phyloP scores from a whole-genome alignment of 2,797 vertebrate genomes.

The Amniataba percoides region DNA sequence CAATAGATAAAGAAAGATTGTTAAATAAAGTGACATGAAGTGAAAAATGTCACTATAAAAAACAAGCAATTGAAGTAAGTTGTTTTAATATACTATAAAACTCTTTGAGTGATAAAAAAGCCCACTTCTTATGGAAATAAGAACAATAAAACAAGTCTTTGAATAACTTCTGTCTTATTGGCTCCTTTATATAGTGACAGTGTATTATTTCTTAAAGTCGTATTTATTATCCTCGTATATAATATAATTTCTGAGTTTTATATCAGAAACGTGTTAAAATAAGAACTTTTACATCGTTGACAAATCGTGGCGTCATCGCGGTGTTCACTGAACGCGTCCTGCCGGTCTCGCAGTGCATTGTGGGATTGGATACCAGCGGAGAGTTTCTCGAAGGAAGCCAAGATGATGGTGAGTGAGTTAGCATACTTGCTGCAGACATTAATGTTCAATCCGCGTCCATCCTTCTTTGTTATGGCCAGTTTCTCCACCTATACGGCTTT shows the following conservation, averaged over 20 bases:
- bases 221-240: background rate
- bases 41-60: background rate
- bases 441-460: conserved; percentile 70
- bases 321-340: conserved; percentile 59
- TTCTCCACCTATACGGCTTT: no score
- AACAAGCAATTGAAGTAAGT: background rate
- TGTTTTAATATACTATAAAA: background rate
- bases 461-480: conserved; percentile 37
- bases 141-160: background rate
- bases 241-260: background rate
- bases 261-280: background rate
- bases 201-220: background rate
- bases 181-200: background rate
- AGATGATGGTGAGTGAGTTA: conserved; percentile 87
- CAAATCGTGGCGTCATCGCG: background rate
- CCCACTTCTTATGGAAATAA: background rate
- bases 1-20: background rate
- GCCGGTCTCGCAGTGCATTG: conserved; percentile 72
- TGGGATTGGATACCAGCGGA: conserved; percentile 71
- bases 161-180: background rate
- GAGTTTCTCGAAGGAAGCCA: conserved; percentile 84
- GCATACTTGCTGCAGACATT: conserved; percentile 7
- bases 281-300: background rate
- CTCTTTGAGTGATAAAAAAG: background rate
- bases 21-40: background rate